Percentiles rank a stretch among this genome's conserved stretches.
Conservation (phyloP, 2,113 vertebrate genomes). For the Epinephelus cyanopodus region DNA sequence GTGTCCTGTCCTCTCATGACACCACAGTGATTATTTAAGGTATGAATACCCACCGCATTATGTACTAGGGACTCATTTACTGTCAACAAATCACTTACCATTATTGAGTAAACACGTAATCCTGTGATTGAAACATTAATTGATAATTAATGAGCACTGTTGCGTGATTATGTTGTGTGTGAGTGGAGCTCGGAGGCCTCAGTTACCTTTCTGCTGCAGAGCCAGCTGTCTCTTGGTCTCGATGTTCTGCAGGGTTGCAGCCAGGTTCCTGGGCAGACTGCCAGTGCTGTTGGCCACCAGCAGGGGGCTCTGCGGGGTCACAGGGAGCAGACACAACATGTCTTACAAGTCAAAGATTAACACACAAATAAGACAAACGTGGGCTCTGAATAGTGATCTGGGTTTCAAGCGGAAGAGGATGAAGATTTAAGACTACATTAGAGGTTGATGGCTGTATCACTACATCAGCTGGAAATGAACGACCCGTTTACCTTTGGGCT, state of each 20-base stretch:
- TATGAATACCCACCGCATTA: background rate
- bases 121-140: background rate
- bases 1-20: too few relatives aligned
- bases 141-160: background rate
- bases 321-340: background rate
- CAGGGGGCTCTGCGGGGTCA: conserved; percentile 83
- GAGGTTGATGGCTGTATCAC: too few relatives aligned
- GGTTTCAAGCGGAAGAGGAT: too few relatives aligned
- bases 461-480: background rate
- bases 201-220: conserved; percentile 93
- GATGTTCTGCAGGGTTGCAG: conserved; percentile 93
- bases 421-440: too few relatives aligned
- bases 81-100: background rate
- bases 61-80: background rate
- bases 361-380: background rate
- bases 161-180: background rate
- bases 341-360: background rate
- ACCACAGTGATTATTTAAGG: too few relatives aligned
- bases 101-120: background rate
- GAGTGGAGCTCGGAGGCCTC: background rate
- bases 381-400: too few relatives aligned
- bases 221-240: conserved; percentile 95
- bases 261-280: conserved; percentile 93
- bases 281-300: conserved; percentile 84
- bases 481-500: conserved; percentile 86